Conservation (phyloP, 2,888 invertebrate genomes). For the Agonopterix heracliana region DNA sequence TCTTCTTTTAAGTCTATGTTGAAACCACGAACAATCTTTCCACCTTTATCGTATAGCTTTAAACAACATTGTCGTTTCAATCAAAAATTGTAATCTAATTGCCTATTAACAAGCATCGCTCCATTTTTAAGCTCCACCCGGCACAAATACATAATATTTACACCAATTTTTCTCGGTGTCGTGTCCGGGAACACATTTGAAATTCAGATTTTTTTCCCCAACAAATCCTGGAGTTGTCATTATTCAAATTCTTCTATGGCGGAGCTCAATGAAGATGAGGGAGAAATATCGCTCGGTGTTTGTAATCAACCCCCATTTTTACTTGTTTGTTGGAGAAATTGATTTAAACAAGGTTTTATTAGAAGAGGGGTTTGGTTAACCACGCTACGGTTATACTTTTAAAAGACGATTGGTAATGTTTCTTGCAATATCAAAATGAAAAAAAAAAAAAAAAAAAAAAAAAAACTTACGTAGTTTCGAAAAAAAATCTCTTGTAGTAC, state of each 20-base stretch:
- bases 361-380: too few species aligned
- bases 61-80: too few species aligned
- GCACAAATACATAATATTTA: conserved; percentile 13
- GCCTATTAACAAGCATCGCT: conserved; percentile 10
- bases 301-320: conserved; percentile 1
- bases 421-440: too few species aligned
- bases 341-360: too few species aligned
- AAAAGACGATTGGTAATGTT: too few species aligned
- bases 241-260: conserved; percentile 32
- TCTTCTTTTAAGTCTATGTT: too few species aligned
- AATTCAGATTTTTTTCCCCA: conserved; percentile 28
- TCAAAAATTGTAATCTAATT: neutral
- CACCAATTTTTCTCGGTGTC: conserved; percentile 12
- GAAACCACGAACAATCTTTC: too few species aligned
- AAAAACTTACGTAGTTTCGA: too few species aligned
- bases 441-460: too few species aligned
- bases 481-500: too few species aligned
- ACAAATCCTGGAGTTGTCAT: conserved; percentile 27
- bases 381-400: too few species aligned
- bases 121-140: conserved; percentile 5
- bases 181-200: conserved; percentile 25
- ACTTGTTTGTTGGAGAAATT: neutral
- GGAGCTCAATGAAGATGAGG: conserved; percentile 3
- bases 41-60: too few species aligned
- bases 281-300: neutral